A percentile compares a stretch with the other conserved stretches of the same genome.
phyloP scores from a whole-genome alignment of 2,888 invertebrate genomes.

The Chalcis sispes region DNA sequence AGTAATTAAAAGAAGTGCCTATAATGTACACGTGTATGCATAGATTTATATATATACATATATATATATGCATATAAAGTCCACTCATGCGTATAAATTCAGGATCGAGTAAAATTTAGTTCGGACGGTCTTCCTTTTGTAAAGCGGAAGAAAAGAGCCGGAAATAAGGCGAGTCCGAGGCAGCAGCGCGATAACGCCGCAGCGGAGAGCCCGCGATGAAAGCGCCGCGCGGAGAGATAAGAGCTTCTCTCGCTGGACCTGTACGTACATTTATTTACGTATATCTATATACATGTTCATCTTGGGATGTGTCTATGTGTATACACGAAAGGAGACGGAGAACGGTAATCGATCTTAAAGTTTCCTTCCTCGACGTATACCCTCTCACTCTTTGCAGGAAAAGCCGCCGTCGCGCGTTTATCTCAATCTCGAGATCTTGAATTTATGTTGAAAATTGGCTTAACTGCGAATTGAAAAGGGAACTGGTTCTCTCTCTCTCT shows the following conservation, averaged over 20 bases:
- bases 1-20: slow-evolving; percentile 34
- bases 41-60: no score
- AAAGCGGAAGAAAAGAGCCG: neutral
- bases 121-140: slow-evolving; percentile 21
- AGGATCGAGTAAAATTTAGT: slow-evolving; percentile 30
- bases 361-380: no score
- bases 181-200: no score
- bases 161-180: slow-evolving; percentile 43
- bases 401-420: slow-evolving; percentile 33
- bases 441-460: slow-evolving; percentile 54
- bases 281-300: neutral
- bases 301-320: neutral
- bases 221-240: no score
- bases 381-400: no score
- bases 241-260: neutral
- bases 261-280: neutral
- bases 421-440: slow-evolving; percentile 51
- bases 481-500: neutral
- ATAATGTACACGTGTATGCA: neutral
- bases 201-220: slow-evolving; percentile 20
- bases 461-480: slow-evolving; percentile 52
- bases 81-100: neutral
- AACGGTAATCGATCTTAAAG: slow-evolving; percentile 61
- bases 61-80: neutral
- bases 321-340: slow-evolving; percentile 31